Conservation (phyloP, 2,888 invertebrate species). For the Psylliodes chrysocephalus region DNA sequence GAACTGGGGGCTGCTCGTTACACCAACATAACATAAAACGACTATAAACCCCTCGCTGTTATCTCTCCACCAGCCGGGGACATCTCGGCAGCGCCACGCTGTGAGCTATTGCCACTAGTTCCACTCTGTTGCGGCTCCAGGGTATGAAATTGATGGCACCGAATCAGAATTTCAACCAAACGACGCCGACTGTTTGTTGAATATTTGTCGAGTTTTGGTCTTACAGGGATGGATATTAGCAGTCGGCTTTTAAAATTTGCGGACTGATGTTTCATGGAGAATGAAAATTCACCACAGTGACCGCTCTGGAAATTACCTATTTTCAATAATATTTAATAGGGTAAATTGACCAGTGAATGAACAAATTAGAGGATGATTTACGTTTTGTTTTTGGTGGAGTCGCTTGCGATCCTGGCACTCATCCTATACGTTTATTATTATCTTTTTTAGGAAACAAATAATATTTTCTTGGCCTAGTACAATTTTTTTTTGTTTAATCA, state of each 20-base stretch:
- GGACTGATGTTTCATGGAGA: not conserved
- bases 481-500: too few relatives aligned
- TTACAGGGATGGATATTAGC: not conserved
- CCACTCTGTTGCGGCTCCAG: conserved; percentile 19
- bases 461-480: too few relatives aligned
- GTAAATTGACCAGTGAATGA: too few relatives aligned
- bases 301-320: too few relatives aligned
- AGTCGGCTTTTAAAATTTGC: not conserved
- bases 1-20: conserved; percentile 9
- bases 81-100: conserved; percentile 32
- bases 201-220: conserved; percentile 17
- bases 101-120: conserved; percentile 29
- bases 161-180: not conserved
- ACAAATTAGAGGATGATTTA: too few relatives aligned
- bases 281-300: too few relatives aligned
- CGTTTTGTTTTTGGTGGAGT: too few relatives aligned
- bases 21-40: conserved; percentile 31
- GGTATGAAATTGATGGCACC: conserved; percentile 18
- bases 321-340: too few relatives aligned
- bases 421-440: too few relatives aligned
- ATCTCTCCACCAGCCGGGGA: conserved; percentile 35
- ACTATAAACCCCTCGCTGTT: conserved; percentile 35
- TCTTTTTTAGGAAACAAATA: too few relatives aligned
- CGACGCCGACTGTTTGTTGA: conserved; percentile 17
- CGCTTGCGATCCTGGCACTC: too few relatives aligned